phyloP scores from a whole-genome alignment of 2,888 invertebrate genomes.

The Melanostoma mellinum region DNA sequence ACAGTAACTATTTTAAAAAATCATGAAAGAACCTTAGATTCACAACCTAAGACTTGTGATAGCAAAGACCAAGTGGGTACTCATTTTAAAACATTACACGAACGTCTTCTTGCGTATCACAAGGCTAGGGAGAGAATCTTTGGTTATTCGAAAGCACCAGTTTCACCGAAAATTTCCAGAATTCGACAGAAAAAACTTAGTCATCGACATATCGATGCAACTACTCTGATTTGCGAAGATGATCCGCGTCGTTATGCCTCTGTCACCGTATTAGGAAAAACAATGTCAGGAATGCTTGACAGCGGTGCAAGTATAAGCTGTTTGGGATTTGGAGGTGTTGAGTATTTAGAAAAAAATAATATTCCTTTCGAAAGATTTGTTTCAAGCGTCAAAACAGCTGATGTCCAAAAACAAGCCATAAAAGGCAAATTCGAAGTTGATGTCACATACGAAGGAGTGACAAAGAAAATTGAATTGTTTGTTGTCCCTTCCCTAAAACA shows the following conservation, averaged over 20 bases:
- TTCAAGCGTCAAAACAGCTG: conserved; percentile 8
- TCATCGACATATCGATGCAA: conserved; percentile 9
- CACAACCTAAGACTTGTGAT: neutral
- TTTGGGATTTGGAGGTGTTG: neutral
- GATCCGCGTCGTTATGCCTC: conserved; percentile 21
- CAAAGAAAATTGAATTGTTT: neutral
- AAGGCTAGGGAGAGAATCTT: conserved; percentile 1
- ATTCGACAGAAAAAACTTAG: conserved; percentile 3
- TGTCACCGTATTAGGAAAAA: conserved; percentile 5
- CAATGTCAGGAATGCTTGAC: conserved; percentile 1
- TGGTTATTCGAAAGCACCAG: neutral
- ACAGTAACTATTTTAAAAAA: conserved; percentile 7
- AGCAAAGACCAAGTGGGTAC: neutral
- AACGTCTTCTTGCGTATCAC: conserved; percentile 13
- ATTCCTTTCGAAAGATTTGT: neutral
- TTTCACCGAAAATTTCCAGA: neutral
- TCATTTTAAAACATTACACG: conserved; percentile 8
- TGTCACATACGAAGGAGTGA: neutral
- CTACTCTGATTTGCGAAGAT: neutral
- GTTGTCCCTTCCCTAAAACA: neutral
- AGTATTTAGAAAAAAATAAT: neutral
- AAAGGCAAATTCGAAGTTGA: neutral
- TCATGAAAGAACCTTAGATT: neutral
- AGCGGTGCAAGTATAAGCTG: conserved; percentile 18
- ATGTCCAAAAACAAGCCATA: conserved; percentile 10